These are phyloP conservation scores for Baronia brevicornis DNA, from an alignment of 2,888 invertebrate genomes.

Conservation along the genomic window DNA sequence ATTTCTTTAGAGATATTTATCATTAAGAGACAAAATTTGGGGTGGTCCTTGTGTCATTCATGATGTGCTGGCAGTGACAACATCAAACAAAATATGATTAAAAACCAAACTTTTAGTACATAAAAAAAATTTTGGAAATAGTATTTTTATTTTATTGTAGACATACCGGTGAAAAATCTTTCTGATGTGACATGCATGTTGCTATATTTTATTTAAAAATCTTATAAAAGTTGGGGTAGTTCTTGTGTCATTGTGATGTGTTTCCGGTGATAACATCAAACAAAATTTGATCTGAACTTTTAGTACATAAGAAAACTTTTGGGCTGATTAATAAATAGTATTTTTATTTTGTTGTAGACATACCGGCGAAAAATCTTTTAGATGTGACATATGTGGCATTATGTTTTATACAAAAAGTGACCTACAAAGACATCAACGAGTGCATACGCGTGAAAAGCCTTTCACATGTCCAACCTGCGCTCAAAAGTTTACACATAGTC, in stretches of 20 bases:
- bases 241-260: no score
- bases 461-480: constrained; percentile 55
- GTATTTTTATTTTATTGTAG: constrained; percentile 38
- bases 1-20: no score
- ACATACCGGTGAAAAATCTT: constrained; percentile 55
- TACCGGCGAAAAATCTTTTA: constrained; percentile 51
- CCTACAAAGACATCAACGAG: constrained; percentile 48
- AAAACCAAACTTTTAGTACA: no score
- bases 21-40: no score
- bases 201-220: constrained; percentile 48
- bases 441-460: constrained; percentile 60
- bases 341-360: constrained; percentile 45
- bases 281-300: no score
- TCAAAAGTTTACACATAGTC: constrained; percentile 56
- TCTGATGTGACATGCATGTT: constrained; percentile 51
- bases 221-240: no score
- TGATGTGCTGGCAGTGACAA: no score
- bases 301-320: no score
- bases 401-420: constrained; percentile 55
- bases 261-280: no score
- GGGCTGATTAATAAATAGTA: background rate
- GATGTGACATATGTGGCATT: constrained; percentile 49
- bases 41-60: no score
- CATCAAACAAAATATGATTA: no score
- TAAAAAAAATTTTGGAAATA: no score